Evolutionary conservation across 2,113 vertebrate species (phyloP), one percentile per base, ranked within the genome.

Genomic region (Pachypanchax playfairii): DNA sequence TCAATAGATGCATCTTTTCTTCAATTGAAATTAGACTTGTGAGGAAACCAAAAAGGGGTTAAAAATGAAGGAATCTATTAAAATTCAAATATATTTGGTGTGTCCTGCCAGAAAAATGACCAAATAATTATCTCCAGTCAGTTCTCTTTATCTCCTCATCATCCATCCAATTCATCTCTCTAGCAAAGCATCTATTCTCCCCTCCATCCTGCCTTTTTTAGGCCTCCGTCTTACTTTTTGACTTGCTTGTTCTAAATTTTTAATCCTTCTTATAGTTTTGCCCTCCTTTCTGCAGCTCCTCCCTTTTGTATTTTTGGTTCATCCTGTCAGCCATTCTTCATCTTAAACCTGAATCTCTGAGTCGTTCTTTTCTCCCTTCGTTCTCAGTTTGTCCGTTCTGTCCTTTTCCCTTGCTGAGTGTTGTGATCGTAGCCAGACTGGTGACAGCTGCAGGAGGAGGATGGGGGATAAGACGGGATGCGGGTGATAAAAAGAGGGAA

Each of bases 41-140:
- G 66, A 59, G 46, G 46, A 46, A 59, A 20, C 15, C 12, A 43
- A 41, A 57, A 43, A 55, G n/a, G n/a, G n/a, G n/a, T n/a, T 70
- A 75, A 73, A 78, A 67, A 68, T 24, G 50, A 48, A 75, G 62
- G 67, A 64, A 83, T 46, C 56, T 63, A 48, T 39, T 48, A 75
- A 61, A 74, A 62, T 38, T 79, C 76, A 71, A 77, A 83, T 69
- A 68, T 60, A 58, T 65, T 31, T 77, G 63, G 61, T 69, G 61
- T 56, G 60, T 66, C 48, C 73, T 79, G 59, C 69, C 74, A 77
- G 58, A 39, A 84, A 60, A 75, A 76, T 70, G 65, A 77, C 82
- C 80, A 85, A 88, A 76, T 75, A 59, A 75, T 62, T 75, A 70
- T 83, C 83, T 79, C 64, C 70, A 76, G 80, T 53, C 75, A 84